Conservation (phyloP, 2,888 invertebrate species). For the Latrodectus hesperus region DNA sequence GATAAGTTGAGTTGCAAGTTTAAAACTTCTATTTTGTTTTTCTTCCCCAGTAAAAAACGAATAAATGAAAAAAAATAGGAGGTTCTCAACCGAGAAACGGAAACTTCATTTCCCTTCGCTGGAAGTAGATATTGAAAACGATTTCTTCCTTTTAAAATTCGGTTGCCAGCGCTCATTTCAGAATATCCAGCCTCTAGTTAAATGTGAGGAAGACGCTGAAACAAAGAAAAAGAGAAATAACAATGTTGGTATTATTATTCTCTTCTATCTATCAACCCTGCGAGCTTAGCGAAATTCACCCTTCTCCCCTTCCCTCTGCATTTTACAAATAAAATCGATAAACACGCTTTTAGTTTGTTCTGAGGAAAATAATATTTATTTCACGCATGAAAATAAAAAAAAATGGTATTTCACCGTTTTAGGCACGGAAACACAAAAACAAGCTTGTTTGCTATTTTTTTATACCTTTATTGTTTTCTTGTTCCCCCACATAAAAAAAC, state of each 20-base stretch:
- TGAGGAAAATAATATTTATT: not conserved
- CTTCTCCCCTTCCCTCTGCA: not conserved
- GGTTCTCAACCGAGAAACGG: no score
- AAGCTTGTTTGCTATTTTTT: not conserved
- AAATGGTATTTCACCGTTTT: not conserved
- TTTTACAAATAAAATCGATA: not conserved
- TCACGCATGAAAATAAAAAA: not conserved
- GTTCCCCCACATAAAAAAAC: not conserved
- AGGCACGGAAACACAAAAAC: not conserved
- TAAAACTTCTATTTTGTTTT: no score
- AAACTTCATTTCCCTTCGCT: no score
- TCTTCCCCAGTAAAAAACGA: no score
- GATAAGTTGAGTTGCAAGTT: no score
- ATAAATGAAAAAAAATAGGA: no score
- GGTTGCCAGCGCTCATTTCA: not conserved
- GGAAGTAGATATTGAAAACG: not conserved
- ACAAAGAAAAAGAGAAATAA: not conserved
- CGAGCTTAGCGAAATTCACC: not conserved
- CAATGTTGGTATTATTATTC: not conserved
- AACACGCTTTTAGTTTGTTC: not conserved
- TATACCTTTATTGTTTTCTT: not conserved
- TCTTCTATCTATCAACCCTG: not conserved
- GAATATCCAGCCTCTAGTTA: conserved; percentile 1
- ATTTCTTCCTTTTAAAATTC: not conserved
- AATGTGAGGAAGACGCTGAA: not conserved